These are phyloP conservation scores for Centruroides sculpturatus DNA, from an alignment of 1,140 invertebrate species.

Conservation along the genomic window DNA sequence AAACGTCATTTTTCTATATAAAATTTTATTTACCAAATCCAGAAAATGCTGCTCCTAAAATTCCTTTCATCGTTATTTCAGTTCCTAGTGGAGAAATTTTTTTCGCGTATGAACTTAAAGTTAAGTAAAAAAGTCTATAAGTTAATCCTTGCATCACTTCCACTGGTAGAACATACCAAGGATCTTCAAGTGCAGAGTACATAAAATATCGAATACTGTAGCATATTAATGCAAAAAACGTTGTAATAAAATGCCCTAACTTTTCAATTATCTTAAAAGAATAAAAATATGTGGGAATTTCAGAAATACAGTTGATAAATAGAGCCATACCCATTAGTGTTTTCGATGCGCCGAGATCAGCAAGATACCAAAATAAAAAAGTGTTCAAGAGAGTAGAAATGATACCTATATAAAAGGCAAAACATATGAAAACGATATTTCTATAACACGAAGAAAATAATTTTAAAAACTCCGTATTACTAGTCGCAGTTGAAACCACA, in stretches of 20 bases:
- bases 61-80: conserved; percentile 56
- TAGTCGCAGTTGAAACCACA: conserved; percentile 1
- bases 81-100: conserved; percentile 66
- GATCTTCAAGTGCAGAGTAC: conserved; percentile 56
- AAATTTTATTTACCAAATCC: conserved; percentile 11
- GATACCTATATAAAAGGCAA: conserved; percentile 65
- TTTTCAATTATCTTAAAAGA: conserved; percentile 63
- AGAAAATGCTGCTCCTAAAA: conserved; percentile 35
- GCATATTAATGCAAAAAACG: conserved; percentile 34
- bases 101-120: conserved; percentile 77
- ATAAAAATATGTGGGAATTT: conserved; percentile 74
- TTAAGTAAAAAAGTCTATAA: conserved; percentile 70
- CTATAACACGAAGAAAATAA: conserved; percentile 34
- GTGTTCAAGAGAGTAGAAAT: conserved; percentile 77
- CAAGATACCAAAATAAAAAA: conserved; percentile 43
- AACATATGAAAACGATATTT: conserved; percentile 44
- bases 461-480: conserved; percentile 33
- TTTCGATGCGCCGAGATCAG: conserved; percentile 27
- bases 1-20: too few species aligned
- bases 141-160: conserved; percentile 75
- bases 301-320: conserved; percentile 66
- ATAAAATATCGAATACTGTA: conserved; percentile 60
- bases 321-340: conserved; percentile 63
- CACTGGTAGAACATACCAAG: conserved; percentile 62
- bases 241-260: conserved; percentile 63